Percentiles rank a stretch among this genome's conserved stretches.
Evolutionary conservation across 2,888 invertebrate species (phyloP).

Genomic region (Drosophila paranaensis): DNA sequence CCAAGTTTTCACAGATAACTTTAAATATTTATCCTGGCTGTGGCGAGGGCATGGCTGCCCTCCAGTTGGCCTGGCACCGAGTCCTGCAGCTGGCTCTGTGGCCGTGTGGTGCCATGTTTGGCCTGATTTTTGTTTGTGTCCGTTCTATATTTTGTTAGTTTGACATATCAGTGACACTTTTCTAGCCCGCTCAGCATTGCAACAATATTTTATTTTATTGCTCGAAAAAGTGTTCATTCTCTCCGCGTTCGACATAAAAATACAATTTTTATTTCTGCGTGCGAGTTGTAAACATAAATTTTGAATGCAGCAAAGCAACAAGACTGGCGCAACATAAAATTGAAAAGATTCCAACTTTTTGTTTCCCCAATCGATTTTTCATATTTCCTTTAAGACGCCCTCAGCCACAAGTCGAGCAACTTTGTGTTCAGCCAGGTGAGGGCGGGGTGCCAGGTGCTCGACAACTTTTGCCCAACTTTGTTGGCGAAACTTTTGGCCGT

Average conservation of each 20-base stretch:
- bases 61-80: constrained; percentile 2
- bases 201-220: constrained; percentile 77
- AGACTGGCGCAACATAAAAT: constrained; percentile 60
- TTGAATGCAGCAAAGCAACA: constrained; percentile 39
- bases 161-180: constrained; percentile 81
- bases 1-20: constrained; percentile 75
- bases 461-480: constrained; percentile 67
- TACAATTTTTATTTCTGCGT: constrained; percentile 68
- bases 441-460: constrained; percentile 66
- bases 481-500: constrained; percentile 67
- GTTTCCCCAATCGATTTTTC: constrained; percentile 61
- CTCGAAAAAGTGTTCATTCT: constrained; percentile 48
- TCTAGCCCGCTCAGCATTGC: constrained; percentile 55
- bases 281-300: constrained; percentile 75
- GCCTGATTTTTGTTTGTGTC: constrained; percentile 62
- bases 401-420: constrained; percentile 53
- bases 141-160: constrained; percentile 77
- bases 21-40: constrained; percentile 65
- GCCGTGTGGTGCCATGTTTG: constrained; percentile 19
- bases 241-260: constrained; percentile 62
- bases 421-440: constrained; percentile 55
- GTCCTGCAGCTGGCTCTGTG: constrained; percentile 10
- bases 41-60: constrained; percentile 12
- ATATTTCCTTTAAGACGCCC: constrained; percentile 52
- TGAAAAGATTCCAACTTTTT: constrained; percentile 67